phyloP scores from a whole-genome alignment of 2,113 vertebrate genomes.

The Rhodinocichla rosea region DNA sequence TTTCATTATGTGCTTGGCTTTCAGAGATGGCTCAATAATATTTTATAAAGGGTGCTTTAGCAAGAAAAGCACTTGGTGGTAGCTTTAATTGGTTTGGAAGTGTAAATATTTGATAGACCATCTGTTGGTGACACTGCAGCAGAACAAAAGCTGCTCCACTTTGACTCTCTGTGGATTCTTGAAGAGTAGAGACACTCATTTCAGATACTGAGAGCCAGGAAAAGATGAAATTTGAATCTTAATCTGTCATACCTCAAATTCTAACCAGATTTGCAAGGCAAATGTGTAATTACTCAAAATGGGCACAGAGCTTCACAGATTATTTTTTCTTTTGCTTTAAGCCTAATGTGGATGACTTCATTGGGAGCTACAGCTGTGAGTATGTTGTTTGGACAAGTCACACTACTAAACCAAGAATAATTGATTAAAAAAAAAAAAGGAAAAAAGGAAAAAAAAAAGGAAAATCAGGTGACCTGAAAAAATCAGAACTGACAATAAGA shows the following conservation, averaged over 20 bases:
- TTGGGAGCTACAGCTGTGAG: background rate
- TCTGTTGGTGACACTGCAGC: background rate
- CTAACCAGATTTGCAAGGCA: background rate
- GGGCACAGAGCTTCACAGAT: background rate
- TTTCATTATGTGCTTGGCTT: background rate
- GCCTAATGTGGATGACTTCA: background rate
- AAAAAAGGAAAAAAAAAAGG: no score
- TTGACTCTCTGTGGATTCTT: background rate
- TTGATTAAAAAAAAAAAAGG: background rate
- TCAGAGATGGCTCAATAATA: background rate
- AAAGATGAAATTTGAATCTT: background rate
- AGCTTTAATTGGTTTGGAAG: background rate
- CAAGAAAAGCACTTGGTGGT: background rate
- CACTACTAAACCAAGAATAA: background rate
- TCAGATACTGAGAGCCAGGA: background rate
- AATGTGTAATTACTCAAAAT: background rate
- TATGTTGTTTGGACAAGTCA: background rate
- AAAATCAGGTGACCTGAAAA: background rate
- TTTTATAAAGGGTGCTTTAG: background rate
- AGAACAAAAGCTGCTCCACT: background rate
- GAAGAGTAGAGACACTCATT: background rate
- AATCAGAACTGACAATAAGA: background rate
- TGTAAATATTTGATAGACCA: conserved; percentile 7
- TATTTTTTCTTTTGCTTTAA: background rate
- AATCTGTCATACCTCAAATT: background rate